Conservation (phyloP, 2,113 vertebrate genomes). For the Mystacornis crossleyi region DNA sequence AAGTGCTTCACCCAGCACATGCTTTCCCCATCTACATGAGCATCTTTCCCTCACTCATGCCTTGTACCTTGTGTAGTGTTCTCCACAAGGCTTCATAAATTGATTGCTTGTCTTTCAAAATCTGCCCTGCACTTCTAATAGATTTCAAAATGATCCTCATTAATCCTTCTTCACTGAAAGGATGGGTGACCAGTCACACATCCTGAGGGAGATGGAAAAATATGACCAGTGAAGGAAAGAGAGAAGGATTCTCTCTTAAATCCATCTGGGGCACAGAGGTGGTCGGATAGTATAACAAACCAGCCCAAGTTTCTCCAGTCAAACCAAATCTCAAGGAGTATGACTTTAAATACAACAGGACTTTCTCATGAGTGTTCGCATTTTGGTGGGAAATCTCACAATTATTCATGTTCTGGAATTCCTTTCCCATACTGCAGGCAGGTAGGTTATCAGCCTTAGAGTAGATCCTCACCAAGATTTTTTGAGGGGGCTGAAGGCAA, state of each 20-base stretch:
- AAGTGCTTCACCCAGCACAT: not conserved
- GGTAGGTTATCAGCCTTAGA: not conserved
- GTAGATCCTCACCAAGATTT: not conserved
- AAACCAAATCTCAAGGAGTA: not conserved
- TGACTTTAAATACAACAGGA: not conserved
- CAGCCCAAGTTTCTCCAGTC: not conserved
- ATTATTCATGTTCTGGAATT: not conserved
- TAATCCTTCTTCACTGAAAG: not conserved
- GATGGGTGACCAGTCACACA: not conserved
- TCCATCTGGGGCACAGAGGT: not conserved
- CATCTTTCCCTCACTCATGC: not conserved
- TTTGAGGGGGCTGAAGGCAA: rapidly evolving
- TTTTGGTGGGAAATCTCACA: not conserved
- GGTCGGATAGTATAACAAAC: not conserved
- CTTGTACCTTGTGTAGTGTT: not conserved
- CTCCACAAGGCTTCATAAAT: not conserved
- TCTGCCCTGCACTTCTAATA: not conserved
- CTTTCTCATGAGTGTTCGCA: not conserved
- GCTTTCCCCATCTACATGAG: not conserved
- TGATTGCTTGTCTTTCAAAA: not conserved
- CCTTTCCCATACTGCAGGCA: not conserved
- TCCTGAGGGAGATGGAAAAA: not conserved
- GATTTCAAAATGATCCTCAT: not conserved
- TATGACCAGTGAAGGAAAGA: not conserved
- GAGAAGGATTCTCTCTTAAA: not conserved